Evolutionary conservation across 2,113 vertebrate species (phyloP), one percentile per base, ranked within the genome.

Genomic region (Vulpes vulpes): DNA sequence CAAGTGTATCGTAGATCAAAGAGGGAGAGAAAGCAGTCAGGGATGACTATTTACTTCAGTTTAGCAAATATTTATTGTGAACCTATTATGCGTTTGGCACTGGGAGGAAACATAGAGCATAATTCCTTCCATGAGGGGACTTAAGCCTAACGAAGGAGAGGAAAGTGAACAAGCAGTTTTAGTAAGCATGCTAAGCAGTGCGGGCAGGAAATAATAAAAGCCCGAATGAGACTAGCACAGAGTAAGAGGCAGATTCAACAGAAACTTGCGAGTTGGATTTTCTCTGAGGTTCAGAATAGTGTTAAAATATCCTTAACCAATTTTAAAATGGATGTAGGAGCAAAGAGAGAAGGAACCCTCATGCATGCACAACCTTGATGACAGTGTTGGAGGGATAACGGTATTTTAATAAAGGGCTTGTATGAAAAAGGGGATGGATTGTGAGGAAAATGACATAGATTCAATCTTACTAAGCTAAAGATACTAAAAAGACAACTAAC

Each of bases 31-130:
- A 96, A 79, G 53, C 87, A 92, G 71, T 51, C 49, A 92, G 64
- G 51, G 59, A 82, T 81, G 65, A 30, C 83, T 80, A 69, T 96
- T 96, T 62, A 89, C 30, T 91, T 96, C 27, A 60, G n/a, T 95
- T 76, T 96, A 94, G 59, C 84, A 90, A 65, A 38, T 96, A 95
- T 90, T 92, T 95, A 80, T 97, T 87, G 57, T 49, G 57, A 88
- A 80, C 87, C 74, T 95, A 27, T n/a, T 55, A 85, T 73, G 65
- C 57, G 3, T 82, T 96, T 64, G 74, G 9, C 32, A 67, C 81
- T 57, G 49, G 86, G 27, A 96, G 49, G 55, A 86, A 96, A 84
- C 71, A 53, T 60, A 49, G 85, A 71, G 67, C 43, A 74, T 95
- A 53, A 60, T 89, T 92, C 59, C 83, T 97, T 94, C 71, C 81